phyloP scores from a whole-genome alignment of 2,797 vertebrate species.

The Novumbra hubbsi region DNA sequence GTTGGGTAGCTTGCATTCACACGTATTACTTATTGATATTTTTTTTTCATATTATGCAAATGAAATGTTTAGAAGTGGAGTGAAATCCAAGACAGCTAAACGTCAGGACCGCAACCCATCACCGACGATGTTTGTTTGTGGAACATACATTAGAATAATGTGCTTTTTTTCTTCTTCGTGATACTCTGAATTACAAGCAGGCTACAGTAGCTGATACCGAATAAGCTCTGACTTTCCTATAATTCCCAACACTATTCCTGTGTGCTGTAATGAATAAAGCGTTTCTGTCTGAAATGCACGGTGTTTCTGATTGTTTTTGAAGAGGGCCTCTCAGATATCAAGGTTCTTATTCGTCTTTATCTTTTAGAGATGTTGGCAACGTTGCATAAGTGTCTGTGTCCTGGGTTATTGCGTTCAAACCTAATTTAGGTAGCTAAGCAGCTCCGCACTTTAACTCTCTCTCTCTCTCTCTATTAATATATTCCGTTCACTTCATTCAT shows the following conservation, averaged over 20 bases:
- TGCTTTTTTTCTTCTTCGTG: neutral
- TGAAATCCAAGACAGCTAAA: neutral
- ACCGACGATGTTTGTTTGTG: neutral
- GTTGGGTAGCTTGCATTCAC: neutral
- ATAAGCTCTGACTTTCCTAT: slow-evolving; percentile 10
- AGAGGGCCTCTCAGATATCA: neutral
- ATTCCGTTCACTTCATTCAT: neutral
- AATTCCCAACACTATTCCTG: neutral
- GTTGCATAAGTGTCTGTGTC: neutral
- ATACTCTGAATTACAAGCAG: neutral
- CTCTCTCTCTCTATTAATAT: neutral
- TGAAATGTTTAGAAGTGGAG: neutral
- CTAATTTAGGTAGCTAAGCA: neutral
- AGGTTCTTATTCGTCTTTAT: slow-evolving; percentile 12
- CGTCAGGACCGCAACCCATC: neutral
- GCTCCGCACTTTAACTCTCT: neutral
- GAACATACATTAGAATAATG: neutral
- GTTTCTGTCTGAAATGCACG: neutral
- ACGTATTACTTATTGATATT: too few relatives aligned
- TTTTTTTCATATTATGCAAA: neutral
- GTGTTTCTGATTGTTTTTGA: slow-evolving; percentile 2
- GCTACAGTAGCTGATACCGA: slow-evolving; percentile 2
- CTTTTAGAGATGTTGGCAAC: slow-evolving; percentile 2
- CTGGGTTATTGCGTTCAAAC: neutral
- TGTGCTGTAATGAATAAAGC: slow-evolving; percentile 5